Evolutionary conservation across 1,140 invertebrate species (phyloP), one percentile per base, ranked within the genome.

Genomic region (Anoplophora glabripennis): DNA sequence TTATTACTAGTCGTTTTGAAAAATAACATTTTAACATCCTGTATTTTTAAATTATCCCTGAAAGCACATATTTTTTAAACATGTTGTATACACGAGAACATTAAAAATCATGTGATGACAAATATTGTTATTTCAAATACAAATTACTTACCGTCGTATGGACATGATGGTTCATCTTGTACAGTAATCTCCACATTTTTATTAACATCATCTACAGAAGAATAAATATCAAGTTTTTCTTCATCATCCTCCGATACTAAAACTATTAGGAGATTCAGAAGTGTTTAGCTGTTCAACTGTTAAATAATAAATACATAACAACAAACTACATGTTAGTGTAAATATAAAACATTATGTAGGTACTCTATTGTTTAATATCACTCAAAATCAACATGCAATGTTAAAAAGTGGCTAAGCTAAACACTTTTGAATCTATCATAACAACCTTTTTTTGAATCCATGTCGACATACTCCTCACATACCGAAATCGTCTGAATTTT

Each of bases 181-280:
- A 40, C 11, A 8, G 37, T 40, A 40, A 40, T 5, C 5, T 28
- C 21, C 21, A 28, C 5, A 5, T 28, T 40, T 4, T 3, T 3
- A 40, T 14, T 11, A 40, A 14, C 1, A 41, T 53, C 51, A 17
- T 63, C 56, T n/a, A 63, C 61, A 9, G 45, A 54, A 42, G 51
- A 53, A 54, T 63, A 63, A 63, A 63, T 63, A 40, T 58, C 45
- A 58, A 9, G 42, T 45, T 60, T 54, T 58, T 34, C 49, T 33
- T 63, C 46, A 14, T 57, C 54, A 38, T 59, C 48, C 34, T 58
- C 15, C 10, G 10, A 17, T 14, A 37, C 46, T 41, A 36, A 47
- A 55, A 55, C 28, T 41, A 37, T 21, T 14, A 4, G 37, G 10
- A 17, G 47, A 42, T 21, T 15, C 38, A 40, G 2, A 40, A 40